phyloP scores from a whole-genome alignment of 2,888 invertebrate species.

The Tachina lurida region DNA sequence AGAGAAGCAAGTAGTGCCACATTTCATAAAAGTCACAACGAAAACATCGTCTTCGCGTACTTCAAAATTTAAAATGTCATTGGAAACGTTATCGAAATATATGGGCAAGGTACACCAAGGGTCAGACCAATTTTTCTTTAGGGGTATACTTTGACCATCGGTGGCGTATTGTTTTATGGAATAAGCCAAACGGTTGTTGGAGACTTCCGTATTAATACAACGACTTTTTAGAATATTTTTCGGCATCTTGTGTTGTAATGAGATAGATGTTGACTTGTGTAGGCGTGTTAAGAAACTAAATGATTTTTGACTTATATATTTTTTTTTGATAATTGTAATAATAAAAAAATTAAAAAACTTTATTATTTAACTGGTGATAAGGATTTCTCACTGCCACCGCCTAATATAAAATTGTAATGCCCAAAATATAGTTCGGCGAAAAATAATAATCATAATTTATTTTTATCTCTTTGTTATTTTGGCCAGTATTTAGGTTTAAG shows the following conservation, averaged over 20 bases:
- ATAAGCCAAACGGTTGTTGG: slow-evolving; percentile 4
- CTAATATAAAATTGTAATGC: too few relatives aligned
- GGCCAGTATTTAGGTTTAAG: too few relatives aligned
- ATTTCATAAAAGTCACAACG: slow-evolving; percentile 73
- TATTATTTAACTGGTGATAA: too few relatives aligned
- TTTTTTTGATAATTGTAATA: too few relatives aligned
- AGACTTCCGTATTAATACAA: background rate
- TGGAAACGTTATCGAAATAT: slow-evolving; percentile 40
- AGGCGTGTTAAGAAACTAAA: background rate
- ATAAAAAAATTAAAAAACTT: too few relatives aligned
- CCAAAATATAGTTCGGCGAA: too few relatives aligned
- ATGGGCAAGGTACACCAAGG: slow-evolving; percentile 62
- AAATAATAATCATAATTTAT: too few relatives aligned
- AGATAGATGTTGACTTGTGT: background rate
- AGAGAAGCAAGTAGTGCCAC: slow-evolving; percentile 76
- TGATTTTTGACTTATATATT: background rate
- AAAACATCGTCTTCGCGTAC: slow-evolving; percentile 73
- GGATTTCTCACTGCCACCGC: too few relatives aligned
- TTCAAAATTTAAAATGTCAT: slow-evolving; percentile 70
- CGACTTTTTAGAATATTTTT: slow-evolving; percentile 1
- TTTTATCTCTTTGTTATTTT: too few relatives aligned
- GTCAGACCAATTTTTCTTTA: slow-evolving; percentile 67
- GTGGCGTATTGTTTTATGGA: slow-evolving; percentile 54
- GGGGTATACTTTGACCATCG: slow-evolving; percentile 57
- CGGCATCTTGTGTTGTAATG: background rate